Evolutionary conservation across 1,140 invertebrate species (phyloP).

Genomic region (Thaumetopoea pityocampa): DNA sequence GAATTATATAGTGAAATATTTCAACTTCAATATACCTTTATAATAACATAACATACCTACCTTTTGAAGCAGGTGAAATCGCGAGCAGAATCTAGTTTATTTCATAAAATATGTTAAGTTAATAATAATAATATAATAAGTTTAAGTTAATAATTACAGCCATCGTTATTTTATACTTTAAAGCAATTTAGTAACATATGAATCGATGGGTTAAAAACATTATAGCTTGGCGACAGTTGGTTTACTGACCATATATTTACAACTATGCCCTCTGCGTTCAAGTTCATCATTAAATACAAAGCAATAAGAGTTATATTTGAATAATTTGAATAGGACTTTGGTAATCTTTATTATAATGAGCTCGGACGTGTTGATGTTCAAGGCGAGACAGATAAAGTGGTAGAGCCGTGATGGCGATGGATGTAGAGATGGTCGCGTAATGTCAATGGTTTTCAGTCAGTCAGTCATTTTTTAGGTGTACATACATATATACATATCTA

Average conservation of each 20-base stretch:
- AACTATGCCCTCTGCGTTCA: background rate
- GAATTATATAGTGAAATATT: too few species aligned
- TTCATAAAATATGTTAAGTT: too few species aligned
- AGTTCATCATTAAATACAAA: conserved; percentile 1
- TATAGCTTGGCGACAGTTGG: conserved; percentile 24
- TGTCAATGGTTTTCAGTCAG: conserved; percentile 18
- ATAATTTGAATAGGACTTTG: conserved; percentile 1
- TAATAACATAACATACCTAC: too few species aligned
- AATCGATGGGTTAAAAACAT: conserved; percentile 19
- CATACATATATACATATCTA: too few species aligned
- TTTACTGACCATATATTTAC: conserved; percentile 5
- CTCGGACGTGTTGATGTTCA: conserved; percentile 59
- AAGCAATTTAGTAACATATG: too few species aligned
- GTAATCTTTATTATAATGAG: conserved; percentile 49
- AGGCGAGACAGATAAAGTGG: conserved; percentile 51
- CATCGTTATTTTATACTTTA: too few species aligned
- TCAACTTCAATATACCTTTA: too few species aligned
- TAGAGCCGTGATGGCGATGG: conserved; percentile 31
- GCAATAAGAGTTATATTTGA: background rate
- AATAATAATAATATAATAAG: too few species aligned
- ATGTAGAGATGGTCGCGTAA: background rate
- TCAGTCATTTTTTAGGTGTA: too few species aligned
- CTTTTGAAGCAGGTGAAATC: too few species aligned
- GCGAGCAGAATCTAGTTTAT: too few species aligned
- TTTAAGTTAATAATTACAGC: too few species aligned